These are phyloP conservation scores for Paratrypauchen microcephalus DNA, from an alignment of 2,797 vertebrate genomes.

Conservation along the genomic window DNA sequence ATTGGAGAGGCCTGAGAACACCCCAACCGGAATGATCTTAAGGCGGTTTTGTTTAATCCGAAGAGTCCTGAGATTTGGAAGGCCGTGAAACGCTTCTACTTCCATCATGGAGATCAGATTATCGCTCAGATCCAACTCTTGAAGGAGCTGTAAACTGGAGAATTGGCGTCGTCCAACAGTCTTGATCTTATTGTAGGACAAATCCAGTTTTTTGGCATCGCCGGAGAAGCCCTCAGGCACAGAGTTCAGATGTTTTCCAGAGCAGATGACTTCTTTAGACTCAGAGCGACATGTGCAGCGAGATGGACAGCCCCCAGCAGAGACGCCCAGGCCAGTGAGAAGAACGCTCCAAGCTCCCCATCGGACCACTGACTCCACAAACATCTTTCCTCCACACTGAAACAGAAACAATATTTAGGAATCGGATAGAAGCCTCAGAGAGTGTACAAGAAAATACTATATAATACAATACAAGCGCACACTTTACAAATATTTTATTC, in stretches of 20 bases:
- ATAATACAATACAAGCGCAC: too few species aligned
- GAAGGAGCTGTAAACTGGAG: constrained; percentile 77
- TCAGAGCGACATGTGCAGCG: constrained; percentile 79
- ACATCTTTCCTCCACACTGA: constrained; percentile 79
- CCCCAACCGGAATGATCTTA: constrained; percentile 84
- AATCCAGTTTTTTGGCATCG: constrained; percentile 79
- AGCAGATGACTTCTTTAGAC: constrained; percentile 80
- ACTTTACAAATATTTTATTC: too few species aligned
- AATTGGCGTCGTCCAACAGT: constrained; percentile 83
- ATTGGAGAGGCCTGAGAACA: constrained; percentile 81
- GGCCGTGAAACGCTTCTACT: constrained; percentile 84
- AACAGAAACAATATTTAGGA: constrained; percentile 4
- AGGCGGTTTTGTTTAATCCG: constrained; percentile 82
- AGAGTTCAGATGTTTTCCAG: constrained; percentile 77
- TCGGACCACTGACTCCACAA: constrained; percentile 73
- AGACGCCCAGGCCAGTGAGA: constrained; percentile 64
- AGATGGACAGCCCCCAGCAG: constrained; percentile 74
- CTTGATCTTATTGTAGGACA: constrained; percentile 85
- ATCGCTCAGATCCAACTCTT: constrained; percentile 86
- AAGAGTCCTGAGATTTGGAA: constrained; percentile 80
- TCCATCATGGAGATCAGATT: constrained; percentile 84
- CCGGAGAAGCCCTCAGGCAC: constrained; percentile 80
- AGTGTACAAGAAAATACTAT: too few species aligned
- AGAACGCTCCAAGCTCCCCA: constrained; percentile 71
- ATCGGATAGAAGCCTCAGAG: too few species aligned